These are phyloP conservation scores for Drosophila tristis DNA, from an alignment of 1,140 invertebrate species.

Conservation along the genomic window DNA sequence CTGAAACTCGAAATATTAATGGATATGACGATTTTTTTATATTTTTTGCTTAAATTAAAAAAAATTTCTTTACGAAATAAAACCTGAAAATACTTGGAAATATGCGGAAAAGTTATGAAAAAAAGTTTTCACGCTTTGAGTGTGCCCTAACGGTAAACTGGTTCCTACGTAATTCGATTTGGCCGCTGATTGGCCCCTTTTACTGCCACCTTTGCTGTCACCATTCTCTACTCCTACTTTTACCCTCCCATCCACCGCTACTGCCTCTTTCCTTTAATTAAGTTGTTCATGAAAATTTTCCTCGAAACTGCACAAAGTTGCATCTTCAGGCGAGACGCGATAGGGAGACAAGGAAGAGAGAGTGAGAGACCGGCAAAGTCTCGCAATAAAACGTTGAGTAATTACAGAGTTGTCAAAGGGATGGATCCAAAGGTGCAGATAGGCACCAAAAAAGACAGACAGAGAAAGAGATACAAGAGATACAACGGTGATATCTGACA, in stretches of 20 bases:
- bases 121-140: neutral
- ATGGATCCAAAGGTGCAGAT: neutral
- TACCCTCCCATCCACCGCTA: slow-evolving; percentile 1
- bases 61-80: slow-evolving; percentile 16
- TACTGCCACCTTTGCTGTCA: neutral
- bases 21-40: slow-evolving; percentile 4
- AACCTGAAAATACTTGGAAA: no score
- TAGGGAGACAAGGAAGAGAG: slow-evolving; percentile 15
- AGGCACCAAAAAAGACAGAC: neutral
- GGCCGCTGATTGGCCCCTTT: slow-evolving; percentile 28
- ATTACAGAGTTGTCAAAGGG: slow-evolving; percentile 40
- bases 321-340: slow-evolving; percentile 25
- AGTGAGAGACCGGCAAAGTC: neutral
- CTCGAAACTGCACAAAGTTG: slow-evolving; percentile 39
- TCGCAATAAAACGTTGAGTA: slow-evolving; percentile 62
- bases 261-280: slow-evolving; percentile 29
- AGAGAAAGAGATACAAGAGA: no score
- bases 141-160: neutral
- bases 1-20: no score
- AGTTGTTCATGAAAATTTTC: slow-evolving; percentile 29
- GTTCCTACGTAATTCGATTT: slow-evolving; percentile 37
- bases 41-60: slow-evolving; percentile 44
- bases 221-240: neutral
- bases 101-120: no score
- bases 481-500: no score